Base-by-base conservation (phyloP, 2,113 vertebrate genomes). In the Macrotus californicus region DNA sequence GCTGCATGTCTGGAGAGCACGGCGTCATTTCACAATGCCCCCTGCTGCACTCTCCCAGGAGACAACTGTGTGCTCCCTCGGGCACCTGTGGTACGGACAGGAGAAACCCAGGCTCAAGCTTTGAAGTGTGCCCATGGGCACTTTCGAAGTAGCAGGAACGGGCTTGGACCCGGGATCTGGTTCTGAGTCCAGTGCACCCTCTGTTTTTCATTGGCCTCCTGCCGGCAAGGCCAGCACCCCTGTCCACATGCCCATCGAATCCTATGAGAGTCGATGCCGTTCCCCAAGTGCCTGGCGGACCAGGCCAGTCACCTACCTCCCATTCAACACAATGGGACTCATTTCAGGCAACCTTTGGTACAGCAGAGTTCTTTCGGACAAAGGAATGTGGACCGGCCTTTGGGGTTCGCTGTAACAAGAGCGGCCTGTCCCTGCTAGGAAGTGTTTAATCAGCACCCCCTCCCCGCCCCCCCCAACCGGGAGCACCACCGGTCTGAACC, bases 1-100 rank as follows among this genome's bases (percentile, higher is more conserved):
- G 26, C 34, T 8, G 0, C 10, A 0, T 13, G 3, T 19, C 85
- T 59, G 0, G 31, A 2, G 6, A 36, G 52, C 39, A 2, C 52
- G 5, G 15, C 2, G 0, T 88, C n/a, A 3, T 50, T 26, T 54
- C 69, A 2, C 54, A 29, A 75, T 29, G 24, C 54, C 43, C 26
- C 39, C 56, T 46, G 11, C 39, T 12, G 12, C 13, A 22, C 19
- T 48, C 1, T 36, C 13, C 52, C 29, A 10, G 3, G 1, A 56
- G 87, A 48, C 80, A 7, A 13, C 50, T 52, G 72, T 8, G 5
- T 29, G 21, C 84, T 81, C 41, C 15, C 41, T 46, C 11, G 2
- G 50, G n/a, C 29, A 1, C 24, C 36, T 3, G 1, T 34, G 26
- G 31, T 48, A 31, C 0, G 16, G 46, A 43, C 15, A 13, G 24